Base-by-base conservation (phyloP, 2,888 invertebrate genomes). In the Caenorhabditis sp. region DNA sequence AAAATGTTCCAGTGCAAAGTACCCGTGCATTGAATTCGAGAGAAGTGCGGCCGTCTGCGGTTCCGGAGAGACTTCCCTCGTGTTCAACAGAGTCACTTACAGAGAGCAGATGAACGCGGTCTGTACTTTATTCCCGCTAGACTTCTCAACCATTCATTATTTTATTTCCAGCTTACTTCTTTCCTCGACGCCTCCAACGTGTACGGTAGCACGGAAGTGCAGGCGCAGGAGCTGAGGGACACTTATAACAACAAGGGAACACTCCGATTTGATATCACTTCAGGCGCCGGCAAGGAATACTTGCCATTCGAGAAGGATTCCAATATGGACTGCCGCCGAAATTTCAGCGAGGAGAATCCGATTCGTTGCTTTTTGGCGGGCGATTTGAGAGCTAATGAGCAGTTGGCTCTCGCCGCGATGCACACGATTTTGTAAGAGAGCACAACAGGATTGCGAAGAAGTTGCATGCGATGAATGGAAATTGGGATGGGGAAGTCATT, bases 21-120 rank as follows among this genome's bases (percentile, higher is more conserved):
- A 94, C 56, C 92, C 95, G 26, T 97, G 96, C 89, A 96, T 97
- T 85, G 96, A 97, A 89, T 94, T 97, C 85, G 93, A 95, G 15
- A 91, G 99, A 83, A 95, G 95, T n/a, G 96, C 96, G 85, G 94
- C 98, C 0, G 94, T 97, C 65, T 99, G 99, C 90, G 98, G 98
- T 11, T 96, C 96, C 0, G 99, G 98, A 2, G 93, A 94, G 91
- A 98, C 99, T 0, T 98, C 98, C 0, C 93, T 95, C 7, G 93
- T 98, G 83, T 92, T 92, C 74, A 93, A 94, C 70, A 92, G 92
- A 48, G 92, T 98, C 39, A 94, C 95, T 85, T 95, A 95, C 5
- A 92, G 99, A 55, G 96, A 99, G 89, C 99, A 99, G 91, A 85
- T 91, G 53, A 91, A 91, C 82, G 80, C 85, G 41, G 86, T 88